These are phyloP conservation scores for Boleophthalmus pectinirostris DNA, from an alignment of 2,113 vertebrate species.

Conservation along the genomic window DNA sequence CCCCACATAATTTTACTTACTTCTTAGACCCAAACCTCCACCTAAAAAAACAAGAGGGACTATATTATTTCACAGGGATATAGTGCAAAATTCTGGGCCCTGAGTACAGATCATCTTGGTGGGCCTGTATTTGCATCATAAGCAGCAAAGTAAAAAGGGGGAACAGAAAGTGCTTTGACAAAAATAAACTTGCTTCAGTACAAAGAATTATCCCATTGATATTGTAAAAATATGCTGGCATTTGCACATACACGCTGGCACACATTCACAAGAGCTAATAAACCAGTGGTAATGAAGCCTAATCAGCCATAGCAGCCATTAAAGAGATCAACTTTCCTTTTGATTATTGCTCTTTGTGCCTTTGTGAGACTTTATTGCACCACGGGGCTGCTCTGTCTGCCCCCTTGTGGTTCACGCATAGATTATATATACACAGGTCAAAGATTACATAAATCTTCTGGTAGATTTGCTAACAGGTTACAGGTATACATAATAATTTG, in stretches of 20 bases:
- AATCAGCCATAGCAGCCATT: constrained; percentile 48
- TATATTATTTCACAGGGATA: too few species aligned
- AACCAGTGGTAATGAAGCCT: constrained; percentile 38
- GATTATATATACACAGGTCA: background rate
- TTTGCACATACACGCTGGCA: constrained; percentile 19
- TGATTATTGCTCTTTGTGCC: constrained; percentile 34
- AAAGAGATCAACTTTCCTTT: constrained; percentile 51
- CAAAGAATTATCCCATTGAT: background rate
- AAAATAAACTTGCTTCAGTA: background rate
- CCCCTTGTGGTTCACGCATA: constrained; percentile 58
- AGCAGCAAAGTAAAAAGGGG: background rate
- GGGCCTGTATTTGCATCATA: background rate
- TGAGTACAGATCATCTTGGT: too few species aligned
- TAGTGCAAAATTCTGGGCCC: too few species aligned
- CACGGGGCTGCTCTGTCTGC: constrained; percentile 28
- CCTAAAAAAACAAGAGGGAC: too few species aligned
- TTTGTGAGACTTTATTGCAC: background rate
- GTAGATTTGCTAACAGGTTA: too few species aligned
- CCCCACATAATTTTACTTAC: too few species aligned
- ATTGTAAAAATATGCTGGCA: background rate
- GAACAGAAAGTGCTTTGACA: background rate
- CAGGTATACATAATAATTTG: background rate
- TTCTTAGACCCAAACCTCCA: too few species aligned
- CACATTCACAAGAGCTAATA: constrained; percentile 14
- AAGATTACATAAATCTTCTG: too few species aligned